Conservation (phyloP, 2,113 vertebrate species). For the Chaetops frenatus region DNA sequence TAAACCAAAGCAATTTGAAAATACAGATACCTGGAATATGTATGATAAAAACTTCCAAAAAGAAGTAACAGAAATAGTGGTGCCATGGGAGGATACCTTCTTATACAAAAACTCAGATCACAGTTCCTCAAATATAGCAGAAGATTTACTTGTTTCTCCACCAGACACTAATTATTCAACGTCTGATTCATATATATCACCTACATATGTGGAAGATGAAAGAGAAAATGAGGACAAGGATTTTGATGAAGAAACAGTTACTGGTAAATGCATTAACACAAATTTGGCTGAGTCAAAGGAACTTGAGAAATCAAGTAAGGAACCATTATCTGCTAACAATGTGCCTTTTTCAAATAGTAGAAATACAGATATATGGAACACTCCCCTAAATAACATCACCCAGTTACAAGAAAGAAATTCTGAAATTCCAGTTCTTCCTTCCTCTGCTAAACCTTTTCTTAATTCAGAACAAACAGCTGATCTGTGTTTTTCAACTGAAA, state of each 20-base stretch:
- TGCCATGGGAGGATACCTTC: constrained; percentile 72
- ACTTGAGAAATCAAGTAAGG: neutral
- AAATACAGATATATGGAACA: constrained; percentile 33
- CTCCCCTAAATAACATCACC: neutral
- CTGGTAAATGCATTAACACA: neutral
- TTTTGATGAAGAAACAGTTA: neutral
- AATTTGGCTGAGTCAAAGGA: neutral
- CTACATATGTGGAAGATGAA: constrained; percentile 66
- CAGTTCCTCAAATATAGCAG: constrained; percentile 49
- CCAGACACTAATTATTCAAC: constrained; percentile 79
- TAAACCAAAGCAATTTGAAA: constrained; percentile 35
- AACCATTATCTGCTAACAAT: neutral
- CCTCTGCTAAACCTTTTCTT: neutral
- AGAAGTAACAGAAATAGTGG: constrained; percentile 45
- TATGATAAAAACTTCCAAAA: constrained; percentile 62
- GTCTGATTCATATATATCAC: constrained; percentile 76
- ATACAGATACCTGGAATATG: constrained; percentile 51
- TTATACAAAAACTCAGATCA: constrained; percentile 68
- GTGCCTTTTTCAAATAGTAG: neutral
- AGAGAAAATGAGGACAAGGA: constrained; percentile 53
- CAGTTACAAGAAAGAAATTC: neutral
- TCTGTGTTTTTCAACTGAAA: neutral
- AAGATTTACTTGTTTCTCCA: constrained; percentile 70
- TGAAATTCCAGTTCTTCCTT: neutral
- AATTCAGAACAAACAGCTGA: neutral